Base-by-base conservation (phyloP, 2,113 vertebrate genomes). In the Grallaria varia region DNA sequence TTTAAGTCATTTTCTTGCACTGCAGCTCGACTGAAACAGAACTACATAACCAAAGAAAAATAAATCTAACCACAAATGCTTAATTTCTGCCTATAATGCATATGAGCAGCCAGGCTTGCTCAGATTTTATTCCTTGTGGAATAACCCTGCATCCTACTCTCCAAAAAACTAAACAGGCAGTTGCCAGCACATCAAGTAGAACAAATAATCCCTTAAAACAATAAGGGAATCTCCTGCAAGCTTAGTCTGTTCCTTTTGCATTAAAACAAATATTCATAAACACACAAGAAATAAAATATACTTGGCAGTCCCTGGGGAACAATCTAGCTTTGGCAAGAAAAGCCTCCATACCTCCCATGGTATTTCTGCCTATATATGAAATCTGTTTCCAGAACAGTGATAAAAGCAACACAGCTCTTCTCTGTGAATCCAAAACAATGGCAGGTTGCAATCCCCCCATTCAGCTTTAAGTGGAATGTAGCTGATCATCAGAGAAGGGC, bases 1-100 rank as follows among this genome's bases (percentile, higher is more conserved):
- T 95, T 96, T 87, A 93, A 95, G 59, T 77, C 60, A 95, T 93
- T 90, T 95, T 91, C 95, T 87, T 80, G 80, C 74, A 78, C 82
- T 84, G 50, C 27, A 95, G 71, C 87, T 92, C 55, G 18, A 77
- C 75, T 93, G 75, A 96, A 96, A 96, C 68, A 88, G 83, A 95
- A 72, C 30, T 12, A 53, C 64, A 81, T 55, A 96, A 84, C 76
- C 91, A 95, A 93, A 94, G 64, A n/a, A 94, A 96, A 93, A 90
- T 40, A 93, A 94, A 90, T 88, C 84, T 87, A 83, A 96, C 73
- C 96, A 87, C 87, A 96, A 89, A 95, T 68, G 81, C 72, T 64
- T 93, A 81, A 83, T 56, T 95, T 85, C 71, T 88, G 52, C 71
- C 68, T 77, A 84, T 93, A 93, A 67, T 8, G 3, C 50, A 52